These are phyloP conservation scores for Cephus runcator DNA, from an alignment of 2,888 invertebrate species.

Conservation along the genomic window DNA sequence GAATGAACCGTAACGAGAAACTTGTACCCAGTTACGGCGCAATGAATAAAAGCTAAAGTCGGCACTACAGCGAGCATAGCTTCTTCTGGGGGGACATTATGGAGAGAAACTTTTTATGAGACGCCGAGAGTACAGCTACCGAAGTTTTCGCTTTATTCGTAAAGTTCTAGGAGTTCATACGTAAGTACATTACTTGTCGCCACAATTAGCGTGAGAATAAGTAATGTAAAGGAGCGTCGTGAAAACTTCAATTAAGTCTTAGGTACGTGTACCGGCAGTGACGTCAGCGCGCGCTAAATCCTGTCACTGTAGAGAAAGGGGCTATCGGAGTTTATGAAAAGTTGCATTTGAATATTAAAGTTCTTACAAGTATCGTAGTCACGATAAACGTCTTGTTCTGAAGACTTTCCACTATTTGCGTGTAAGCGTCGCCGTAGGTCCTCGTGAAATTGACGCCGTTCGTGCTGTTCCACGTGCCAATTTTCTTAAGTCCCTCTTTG, in stretches of 20 bases:
- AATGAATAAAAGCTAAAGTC: slow-evolving; percentile 25
- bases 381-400: slow-evolving; percentile 93
- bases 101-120: slow-evolving; percentile 26
- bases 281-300: not conserved
- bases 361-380: slow-evolving; percentile 88
- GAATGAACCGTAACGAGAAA: slow-evolving; percentile 19
- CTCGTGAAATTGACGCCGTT: slow-evolving; percentile 89
- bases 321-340: not conserved
- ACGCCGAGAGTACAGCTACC: slow-evolving; percentile 16
- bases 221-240: slow-evolving; percentile 23
- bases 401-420: slow-evolving; percentile 88
- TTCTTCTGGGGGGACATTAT: slow-evolving; percentile 12
- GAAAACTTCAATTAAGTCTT: slow-evolving; percentile 44
- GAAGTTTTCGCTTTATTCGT: slow-evolving; percentile 23
- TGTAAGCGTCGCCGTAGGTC: slow-evolving; percentile 86
- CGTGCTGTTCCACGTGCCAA: slow-evolving; percentile 90
- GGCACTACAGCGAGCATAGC: slow-evolving; percentile 12
- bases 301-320: not conserved
- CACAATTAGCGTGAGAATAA: slow-evolving; percentile 46
- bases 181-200: slow-evolving; percentile 42
- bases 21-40: slow-evolving; percentile 17
- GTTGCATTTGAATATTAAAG: not conserved
- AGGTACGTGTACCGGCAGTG: not conserved
- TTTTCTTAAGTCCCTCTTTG: slow-evolving; percentile 84
- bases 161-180: slow-evolving; percentile 43